Conservation (phyloP, 2,113 vertebrate species). For the Heterotis niloticus region DNA sequence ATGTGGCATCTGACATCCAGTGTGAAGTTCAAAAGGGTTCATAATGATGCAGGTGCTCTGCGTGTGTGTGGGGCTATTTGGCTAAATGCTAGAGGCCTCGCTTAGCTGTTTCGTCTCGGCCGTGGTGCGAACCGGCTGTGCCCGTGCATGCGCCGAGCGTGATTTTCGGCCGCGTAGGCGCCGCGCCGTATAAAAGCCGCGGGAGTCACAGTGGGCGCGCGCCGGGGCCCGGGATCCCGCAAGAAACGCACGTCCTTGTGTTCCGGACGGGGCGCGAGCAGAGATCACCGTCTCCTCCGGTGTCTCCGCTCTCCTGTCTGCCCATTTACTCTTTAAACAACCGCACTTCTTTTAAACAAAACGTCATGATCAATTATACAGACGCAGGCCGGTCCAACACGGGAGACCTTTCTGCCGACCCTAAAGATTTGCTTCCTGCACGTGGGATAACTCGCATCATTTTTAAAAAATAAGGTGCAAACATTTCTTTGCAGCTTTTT, state of each 20-base stretch:
- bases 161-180: too few relatives aligned
- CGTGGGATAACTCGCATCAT: not conserved
- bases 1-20: slow-evolving; percentile 71
- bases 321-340: slow-evolving; percentile 20
- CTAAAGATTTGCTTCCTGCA: not conserved
- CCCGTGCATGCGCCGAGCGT: too few relatives aligned
- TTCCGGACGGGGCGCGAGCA: too few relatives aligned
- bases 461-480: not conserved
- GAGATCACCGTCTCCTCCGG: slow-evolving; percentile 18
- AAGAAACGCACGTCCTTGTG: too few relatives aligned
- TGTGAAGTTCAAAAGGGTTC: slow-evolving; percentile 71
- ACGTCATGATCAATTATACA: slow-evolving; percentile 9
- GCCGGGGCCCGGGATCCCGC: too few relatives aligned
- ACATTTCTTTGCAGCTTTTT: not conserved
- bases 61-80: slow-evolving; percentile 28
- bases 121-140: too few relatives aligned
- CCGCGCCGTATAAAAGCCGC: too few relatives aligned
- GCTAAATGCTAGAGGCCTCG: slow-evolving; percentile 8
- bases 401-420: not conserved
- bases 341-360: slow-evolving; percentile 5
- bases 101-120: not conserved
- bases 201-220: too few relatives aligned
- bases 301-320: not conserved
- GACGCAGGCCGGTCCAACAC: not conserved
- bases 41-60: slow-evolving; percentile 68